phyloP scores from a whole-genome alignment of 2,113 vertebrate species.

The Microcebus jonahi region DNA sequence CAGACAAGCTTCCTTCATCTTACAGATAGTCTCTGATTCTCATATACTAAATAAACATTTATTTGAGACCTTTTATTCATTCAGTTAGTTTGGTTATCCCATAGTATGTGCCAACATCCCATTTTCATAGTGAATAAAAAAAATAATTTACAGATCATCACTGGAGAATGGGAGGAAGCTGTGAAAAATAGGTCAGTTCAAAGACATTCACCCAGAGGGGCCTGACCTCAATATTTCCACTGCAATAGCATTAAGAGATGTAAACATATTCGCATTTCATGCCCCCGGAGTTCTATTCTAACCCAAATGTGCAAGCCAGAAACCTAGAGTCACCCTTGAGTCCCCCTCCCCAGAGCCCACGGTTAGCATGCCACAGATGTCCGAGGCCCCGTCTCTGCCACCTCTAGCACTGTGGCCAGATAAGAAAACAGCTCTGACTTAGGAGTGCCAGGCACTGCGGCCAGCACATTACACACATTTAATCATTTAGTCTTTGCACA shows the following conservation, averaged over 20 bases:
- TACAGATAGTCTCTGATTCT: neutral
- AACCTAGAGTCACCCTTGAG: no score
- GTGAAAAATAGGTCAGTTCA: neutral
- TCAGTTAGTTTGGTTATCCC: neutral
- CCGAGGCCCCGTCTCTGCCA: neutral
- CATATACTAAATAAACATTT: neutral
- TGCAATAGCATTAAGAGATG: neutral
- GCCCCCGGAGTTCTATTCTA: neutral
- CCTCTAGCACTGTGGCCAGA: no score
- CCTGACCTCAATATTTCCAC: neutral
- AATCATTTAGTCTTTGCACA: neutral
- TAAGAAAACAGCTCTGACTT: neutral
- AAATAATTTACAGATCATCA: neutral
- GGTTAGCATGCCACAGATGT: neutral
- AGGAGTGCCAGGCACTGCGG: neutral
- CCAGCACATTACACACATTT: fast-evolving
- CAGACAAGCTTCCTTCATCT: neutral
- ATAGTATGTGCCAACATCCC: neutral
- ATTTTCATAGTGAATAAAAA: neutral
- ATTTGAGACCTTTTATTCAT: neutral
- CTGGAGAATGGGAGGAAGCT: neutral
- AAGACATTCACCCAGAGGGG: neutral
- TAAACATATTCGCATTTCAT: neutral
- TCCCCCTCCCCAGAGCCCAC: neutral
- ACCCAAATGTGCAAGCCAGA: neutral